Conservation (phyloP, 2,797 vertebrate species). For the Channallabes apus region DNA sequence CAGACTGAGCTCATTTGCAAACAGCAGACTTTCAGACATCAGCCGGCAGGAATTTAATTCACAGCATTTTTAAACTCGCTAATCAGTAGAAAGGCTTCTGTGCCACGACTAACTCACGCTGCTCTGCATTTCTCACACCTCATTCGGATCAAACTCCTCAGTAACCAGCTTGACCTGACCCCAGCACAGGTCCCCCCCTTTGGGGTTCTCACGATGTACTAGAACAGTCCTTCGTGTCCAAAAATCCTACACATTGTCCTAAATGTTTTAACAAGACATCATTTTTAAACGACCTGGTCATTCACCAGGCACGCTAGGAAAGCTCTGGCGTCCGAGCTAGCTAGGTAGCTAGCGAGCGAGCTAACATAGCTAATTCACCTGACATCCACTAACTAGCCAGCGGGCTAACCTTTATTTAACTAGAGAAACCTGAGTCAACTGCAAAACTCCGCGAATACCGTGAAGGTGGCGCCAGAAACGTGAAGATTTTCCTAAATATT, state of each 20-base stretch:
- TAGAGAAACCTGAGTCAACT: not conserved
- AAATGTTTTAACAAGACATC: not conserved
- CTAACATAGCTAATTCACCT: slow-evolving; percentile 14
- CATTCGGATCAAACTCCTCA: not conserved
- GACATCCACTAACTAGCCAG: slow-evolving; percentile 23
- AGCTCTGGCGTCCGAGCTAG: not conserved
- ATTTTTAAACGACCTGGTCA: not conserved
- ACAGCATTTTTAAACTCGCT: not conserved
- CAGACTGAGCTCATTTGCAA: not conserved
- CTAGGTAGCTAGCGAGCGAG: not conserved
- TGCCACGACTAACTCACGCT: not conserved
- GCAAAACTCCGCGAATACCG: too few species aligned
- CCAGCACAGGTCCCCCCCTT: too few species aligned
- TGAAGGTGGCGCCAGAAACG: not conserved
- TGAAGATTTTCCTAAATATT: too few species aligned
- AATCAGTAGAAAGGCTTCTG: not conserved
- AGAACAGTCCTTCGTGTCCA: not conserved
- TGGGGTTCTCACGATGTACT: not conserved
- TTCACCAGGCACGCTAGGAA: not conserved
- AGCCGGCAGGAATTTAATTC: not conserved
- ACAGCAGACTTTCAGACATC: not conserved
- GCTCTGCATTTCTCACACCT: not conserved
- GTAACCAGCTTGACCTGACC: not conserved
- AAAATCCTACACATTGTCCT: not conserved
- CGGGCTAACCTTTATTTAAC: not conserved